Conservation (phyloP, 1,140 invertebrate species). For the Archegozetes longisetosus region DNA sequence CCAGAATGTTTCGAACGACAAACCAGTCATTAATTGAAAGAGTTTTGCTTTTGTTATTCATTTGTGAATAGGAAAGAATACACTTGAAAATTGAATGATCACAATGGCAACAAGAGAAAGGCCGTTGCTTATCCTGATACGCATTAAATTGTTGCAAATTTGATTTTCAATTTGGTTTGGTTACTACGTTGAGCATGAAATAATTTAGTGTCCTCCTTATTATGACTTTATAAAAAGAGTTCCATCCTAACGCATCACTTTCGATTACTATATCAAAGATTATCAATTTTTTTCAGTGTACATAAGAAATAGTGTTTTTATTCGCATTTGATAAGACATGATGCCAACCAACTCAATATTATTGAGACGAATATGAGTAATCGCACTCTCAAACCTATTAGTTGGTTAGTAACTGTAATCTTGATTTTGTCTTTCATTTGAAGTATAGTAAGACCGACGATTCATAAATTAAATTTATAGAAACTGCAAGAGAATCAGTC, state of each 20-base stretch:
- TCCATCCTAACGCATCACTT: too few species aligned
- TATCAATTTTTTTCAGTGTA: too few species aligned
- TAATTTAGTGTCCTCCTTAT: too few species aligned
- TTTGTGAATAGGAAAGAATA: constrained; percentile 21
- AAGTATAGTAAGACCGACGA: neutral
- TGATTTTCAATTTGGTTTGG: too few species aligned
- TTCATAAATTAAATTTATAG: constrained; percentile 2
- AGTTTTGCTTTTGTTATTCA: constrained; percentile 20
- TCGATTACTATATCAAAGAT: too few species aligned
- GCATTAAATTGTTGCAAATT: too few species aligned
- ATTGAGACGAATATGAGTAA: neutral
- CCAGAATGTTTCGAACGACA: constrained; percentile 16
- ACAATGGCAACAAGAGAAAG: too few species aligned
- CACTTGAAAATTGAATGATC: too few species aligned
- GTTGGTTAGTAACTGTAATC: neutral
- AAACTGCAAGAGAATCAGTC: constrained; percentile 7
- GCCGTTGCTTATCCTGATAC: too few species aligned
- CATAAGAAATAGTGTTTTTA: constrained; percentile 18
- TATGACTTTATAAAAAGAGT: too few species aligned
- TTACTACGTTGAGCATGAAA: too few species aligned
- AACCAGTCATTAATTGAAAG: constrained; percentile 20
- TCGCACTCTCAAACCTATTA: neutral
- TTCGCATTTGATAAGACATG: constrained; percentile 11
- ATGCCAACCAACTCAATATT: neutral
- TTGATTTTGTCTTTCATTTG: neutral